Percentiles rank a stretch among this genome's conserved stretches.
Conservation (phyloP, 2,113 vertebrate species). For the Nyctibius bracteatus region DNA sequence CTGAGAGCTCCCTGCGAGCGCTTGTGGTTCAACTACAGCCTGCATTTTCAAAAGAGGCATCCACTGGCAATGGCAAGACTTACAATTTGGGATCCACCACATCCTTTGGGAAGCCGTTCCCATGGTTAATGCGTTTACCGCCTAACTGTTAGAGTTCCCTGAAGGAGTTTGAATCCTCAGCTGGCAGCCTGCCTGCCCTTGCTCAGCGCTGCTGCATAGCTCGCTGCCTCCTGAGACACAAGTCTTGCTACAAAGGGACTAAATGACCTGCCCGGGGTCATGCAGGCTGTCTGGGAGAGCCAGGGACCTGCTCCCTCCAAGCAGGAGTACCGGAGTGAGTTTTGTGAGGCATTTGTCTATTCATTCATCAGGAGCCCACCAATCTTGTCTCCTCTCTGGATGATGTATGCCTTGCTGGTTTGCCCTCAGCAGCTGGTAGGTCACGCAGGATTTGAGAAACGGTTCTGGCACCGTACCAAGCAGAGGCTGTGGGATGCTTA, state of each 20-base stretch:
- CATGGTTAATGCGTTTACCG: neutral
- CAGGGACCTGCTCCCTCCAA: neutral
- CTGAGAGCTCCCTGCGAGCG: neutral
- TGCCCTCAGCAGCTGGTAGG: conserved; percentile 28
- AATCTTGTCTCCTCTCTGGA: neutral
- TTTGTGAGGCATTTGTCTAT: neutral
- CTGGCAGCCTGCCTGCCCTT: conserved; percentile 19
- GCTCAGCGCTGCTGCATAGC: neutral
- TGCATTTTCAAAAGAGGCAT: neutral
- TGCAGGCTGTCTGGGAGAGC: neutral
- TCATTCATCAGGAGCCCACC: neutral
- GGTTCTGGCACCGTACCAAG: neutral
- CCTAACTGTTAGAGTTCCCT: neutral
- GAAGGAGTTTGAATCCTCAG: neutral
- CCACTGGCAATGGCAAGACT: conserved; percentile 5
- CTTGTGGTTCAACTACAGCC: neutral
- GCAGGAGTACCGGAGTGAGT: neutral
- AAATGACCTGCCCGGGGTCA: neutral
- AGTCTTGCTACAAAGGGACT: neutral
- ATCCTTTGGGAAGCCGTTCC: conserved; percentile 60
- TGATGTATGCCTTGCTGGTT: neutral
- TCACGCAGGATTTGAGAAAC: neutral
- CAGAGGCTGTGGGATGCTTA: conserved; percentile 11
- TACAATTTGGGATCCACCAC: conserved; percentile 38
- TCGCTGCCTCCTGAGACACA: neutral